Conservation (phyloP, 2,113 vertebrate genomes). For the Paratilapia polleni region DNA sequence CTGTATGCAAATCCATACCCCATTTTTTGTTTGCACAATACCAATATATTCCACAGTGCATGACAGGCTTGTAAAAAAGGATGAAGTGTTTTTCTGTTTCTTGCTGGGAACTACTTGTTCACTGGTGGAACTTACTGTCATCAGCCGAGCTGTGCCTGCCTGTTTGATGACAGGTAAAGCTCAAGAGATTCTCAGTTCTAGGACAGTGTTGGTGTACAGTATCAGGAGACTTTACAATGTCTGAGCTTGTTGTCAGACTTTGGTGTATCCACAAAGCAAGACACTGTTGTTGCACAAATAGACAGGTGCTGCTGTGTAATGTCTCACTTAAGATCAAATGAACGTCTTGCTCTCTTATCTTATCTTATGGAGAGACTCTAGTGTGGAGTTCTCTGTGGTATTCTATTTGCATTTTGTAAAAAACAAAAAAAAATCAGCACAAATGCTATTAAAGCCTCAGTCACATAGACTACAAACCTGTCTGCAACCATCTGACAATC, state of each 20-base stretch:
- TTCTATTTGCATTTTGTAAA: background rate
- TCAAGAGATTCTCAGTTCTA: slow-evolving; percentile 33
- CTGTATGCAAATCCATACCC: background rate
- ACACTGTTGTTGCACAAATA: background rate
- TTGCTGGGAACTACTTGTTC: slow-evolving; percentile 7
- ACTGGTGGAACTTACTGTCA: slow-evolving; percentile 27
- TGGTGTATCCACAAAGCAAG: slow-evolving; percentile 17
- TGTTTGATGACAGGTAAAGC: slow-evolving; percentile 1
- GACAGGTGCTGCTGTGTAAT: background rate
- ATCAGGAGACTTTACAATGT: slow-evolving; percentile 17
- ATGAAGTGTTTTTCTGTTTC: slow-evolving; percentile 11
- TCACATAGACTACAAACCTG: background rate
- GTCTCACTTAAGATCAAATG: slow-evolving; percentile 1
- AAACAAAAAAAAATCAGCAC: background rate
- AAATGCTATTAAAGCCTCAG: background rate
- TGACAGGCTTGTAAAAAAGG: slow-evolving; percentile 16
- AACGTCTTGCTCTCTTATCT: background rate
- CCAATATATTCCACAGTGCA: background rate
- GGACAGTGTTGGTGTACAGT: background rate
- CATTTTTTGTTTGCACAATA: background rate
- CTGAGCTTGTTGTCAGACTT: slow-evolving; percentile 22
- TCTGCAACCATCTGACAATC: background rate
- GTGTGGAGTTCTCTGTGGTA: background rate
- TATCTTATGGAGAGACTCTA: background rate
- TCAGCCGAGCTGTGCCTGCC: background rate